A percentile compares a stretch with the other conserved stretches of the same genome.
These are phyloP conservation scores for Dinothrombium tinctorium DNA, from an alignment of 1,140 invertebrate genomes.

Conservation along the genomic window DNA sequence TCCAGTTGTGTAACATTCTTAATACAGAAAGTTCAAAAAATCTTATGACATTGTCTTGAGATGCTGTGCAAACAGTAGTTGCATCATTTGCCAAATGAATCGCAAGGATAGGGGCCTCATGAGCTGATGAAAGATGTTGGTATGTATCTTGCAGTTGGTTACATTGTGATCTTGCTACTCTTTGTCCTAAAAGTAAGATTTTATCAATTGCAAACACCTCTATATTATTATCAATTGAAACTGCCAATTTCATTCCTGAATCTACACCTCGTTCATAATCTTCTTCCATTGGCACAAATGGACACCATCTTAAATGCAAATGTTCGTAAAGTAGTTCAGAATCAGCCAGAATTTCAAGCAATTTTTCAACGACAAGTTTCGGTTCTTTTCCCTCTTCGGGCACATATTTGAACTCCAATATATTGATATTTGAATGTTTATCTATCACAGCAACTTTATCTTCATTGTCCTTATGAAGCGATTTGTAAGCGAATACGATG, in stretches of 20 bases:
- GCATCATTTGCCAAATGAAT: background rate
- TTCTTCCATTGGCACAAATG: constrained; percentile 2
- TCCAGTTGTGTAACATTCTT: background rate
- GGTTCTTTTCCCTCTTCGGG: background rate
- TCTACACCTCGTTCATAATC: background rate
- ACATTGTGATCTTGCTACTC: constrained; percentile 2
- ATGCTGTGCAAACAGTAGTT: background rate
- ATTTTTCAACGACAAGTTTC: no score
- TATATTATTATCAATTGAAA: background rate
- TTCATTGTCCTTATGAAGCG: background rate
- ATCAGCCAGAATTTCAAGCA: background rate
- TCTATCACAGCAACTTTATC: background rate
- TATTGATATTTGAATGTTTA: background rate
- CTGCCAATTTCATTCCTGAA: background rate
- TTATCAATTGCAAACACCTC: background rate
- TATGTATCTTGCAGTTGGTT: no score
- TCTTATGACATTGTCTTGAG: background rate
- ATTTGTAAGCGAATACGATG: background rate
- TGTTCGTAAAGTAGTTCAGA: background rate
- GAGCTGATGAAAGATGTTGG: background rate
- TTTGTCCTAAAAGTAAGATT: background rate
- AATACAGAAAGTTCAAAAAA: background rate
- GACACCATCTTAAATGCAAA: background rate
- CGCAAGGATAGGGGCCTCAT: background rate
- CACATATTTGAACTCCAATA: background rate